Base-by-base conservation (phyloP, 2,113 vertebrate species). In the Taurulus bubalis region DNA sequence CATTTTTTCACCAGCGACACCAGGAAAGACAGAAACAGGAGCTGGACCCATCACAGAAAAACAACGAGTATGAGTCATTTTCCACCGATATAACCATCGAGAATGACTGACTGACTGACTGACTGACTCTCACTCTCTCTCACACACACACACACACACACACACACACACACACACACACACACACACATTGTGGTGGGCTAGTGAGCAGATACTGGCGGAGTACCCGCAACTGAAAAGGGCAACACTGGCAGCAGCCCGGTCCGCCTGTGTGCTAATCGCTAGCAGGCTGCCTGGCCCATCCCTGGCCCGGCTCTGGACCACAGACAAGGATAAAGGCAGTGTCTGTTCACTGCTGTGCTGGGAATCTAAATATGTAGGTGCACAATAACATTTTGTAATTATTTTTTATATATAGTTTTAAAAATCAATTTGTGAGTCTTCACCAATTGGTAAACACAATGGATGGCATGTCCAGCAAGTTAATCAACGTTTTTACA, bases 171-270 rank as follows among this genome's bases (percentile, higher is more conserved):
- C n/a, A n/a, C n/a, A n/a, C n/a, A n/a, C n/a, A n/a, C n/a, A n/a
- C n/a, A n/a, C n/a, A n/a, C n/a, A n/a, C n/a, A n/a, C n/a, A n/a
- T n/a, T n/a, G 75, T 63, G 62, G 68, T 86, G 59, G 88, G 72
- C 85, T 91, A 94, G 83, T 91, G 87, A 93, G 91, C 84, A 83
- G 79, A 94, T 80, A 93, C 89, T 90, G 94, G 87, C 86, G 28
- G 71, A 82, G 91, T 90, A 63, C 82, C 79, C 71, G 87, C 53
- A 71, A 68, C 69, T 86, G 70, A 90, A 42, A 84, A 94, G 90
- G 87, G 79, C 51, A 77, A 85, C 74, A 63, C 67, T 81, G 78
- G 79, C 77, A 79, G 74, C 66, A 85, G 79, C 67, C 53, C 10
- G 3, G 60, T 30, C 67, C 16, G 58, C 68, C 64, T 82, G 71